phyloP scores from a whole-genome alignment of 2,888 invertebrate species.

The Tipula confusa region DNA sequence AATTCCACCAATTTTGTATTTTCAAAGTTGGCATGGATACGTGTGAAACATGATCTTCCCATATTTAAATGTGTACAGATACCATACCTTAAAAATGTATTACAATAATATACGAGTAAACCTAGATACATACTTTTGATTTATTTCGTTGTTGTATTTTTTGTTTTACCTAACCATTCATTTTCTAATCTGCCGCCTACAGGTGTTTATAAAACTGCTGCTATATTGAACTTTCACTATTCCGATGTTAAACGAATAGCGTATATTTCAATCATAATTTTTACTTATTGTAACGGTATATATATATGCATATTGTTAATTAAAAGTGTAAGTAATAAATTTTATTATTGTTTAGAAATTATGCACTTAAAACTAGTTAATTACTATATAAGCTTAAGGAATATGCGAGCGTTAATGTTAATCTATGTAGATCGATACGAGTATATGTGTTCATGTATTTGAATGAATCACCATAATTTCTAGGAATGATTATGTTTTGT shows the following conservation, averaged over 20 bases:
- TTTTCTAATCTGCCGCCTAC: conserved; percentile 8
- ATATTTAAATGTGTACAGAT: no score
- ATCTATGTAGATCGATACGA: no score
- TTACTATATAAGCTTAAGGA: no score
- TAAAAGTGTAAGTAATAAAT: neutral
- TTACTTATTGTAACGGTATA: neutral
- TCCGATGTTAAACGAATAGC: neutral
- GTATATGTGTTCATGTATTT: no score
- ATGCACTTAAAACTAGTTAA: neutral
- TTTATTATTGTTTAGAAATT: neutral
- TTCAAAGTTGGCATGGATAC: no score
- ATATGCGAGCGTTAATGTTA: no score
- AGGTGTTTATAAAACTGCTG: neutral
- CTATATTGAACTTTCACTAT: neutral
- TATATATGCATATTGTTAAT: no score
- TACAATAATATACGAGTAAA: no score
- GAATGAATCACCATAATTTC: no score
- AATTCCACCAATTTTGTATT: no score
- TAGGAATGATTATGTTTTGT: neutral
- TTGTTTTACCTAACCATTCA: neutral
- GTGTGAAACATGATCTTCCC: no score
- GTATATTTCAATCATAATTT: neutral
- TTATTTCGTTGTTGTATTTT: neutral
- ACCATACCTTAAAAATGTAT: neutral
- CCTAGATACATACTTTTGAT: neutral